Evolutionary conservation across 1,140 invertebrate species (phyloP), one percentile per base, ranked within the genome.

Genomic region (Eurytemora carolleeae): DNA sequence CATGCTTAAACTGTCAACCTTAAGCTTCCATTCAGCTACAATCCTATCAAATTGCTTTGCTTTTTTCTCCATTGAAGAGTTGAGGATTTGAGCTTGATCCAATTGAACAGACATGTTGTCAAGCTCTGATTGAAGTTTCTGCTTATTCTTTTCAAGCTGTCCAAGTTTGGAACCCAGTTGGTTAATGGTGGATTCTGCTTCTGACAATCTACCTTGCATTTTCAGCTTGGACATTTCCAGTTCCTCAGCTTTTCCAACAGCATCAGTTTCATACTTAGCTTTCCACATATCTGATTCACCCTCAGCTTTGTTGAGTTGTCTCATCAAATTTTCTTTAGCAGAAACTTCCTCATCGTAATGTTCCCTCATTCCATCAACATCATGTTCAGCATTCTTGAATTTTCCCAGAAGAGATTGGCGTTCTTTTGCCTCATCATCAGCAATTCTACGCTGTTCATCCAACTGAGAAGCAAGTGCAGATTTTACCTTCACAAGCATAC

Each of bases 11-110:
- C 98, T 93, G 69, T 96, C 90, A 70, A 92, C 89, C 80, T 98
- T 97, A 75, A 94, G 85, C 77, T 98, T 97, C 95, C 95, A 99
- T 85, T 99, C 95, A 66, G 88, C 26, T 61, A 53, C n/a, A n/a
- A n/a, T n/a, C n/a, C n/a, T n/a, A n/a, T n/a, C n/a, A n/a, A n/a
- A n/a, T n/a, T n/a, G n/a, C 18, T 97, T 96, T 77, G 97, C 93
- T 77, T 97, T 98, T 87, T 98, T 98, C 76, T 99, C 95, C 66
- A 96, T 85, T 21, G 18, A 24, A 77, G 75, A 56, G 68, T 76
- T 76, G 63, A 77, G 70, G 24, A 74, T 69, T 57, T 64, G 63
- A 26, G 66, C 66, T 20, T 64, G 66, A 24, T 67, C 66, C 15
- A 65, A 57, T 44, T 81, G 78, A 22, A 81, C 70, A 67, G 80